These are phyloP conservation scores for Coremacera marginata DNA, from an alignment of 2,888 invertebrate genomes.

Conservation along the genomic window DNA sequence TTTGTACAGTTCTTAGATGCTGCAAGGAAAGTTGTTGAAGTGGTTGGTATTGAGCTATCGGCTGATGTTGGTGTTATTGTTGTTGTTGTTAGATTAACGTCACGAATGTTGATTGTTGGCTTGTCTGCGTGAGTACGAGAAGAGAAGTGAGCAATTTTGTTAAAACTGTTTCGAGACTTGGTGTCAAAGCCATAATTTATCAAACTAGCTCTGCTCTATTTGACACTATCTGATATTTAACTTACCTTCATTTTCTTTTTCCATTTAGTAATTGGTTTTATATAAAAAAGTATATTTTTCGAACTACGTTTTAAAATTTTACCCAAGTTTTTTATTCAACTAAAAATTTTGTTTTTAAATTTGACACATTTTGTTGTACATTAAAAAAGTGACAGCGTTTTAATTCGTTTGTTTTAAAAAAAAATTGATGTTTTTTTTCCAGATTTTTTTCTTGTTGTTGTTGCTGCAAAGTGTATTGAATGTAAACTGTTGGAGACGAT, in stretches of 20 bases:
- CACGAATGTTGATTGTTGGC: constrained; percentile 41
- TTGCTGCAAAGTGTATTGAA: not conserved
- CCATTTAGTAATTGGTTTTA: constrained; percentile 17
- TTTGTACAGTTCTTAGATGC: no score
- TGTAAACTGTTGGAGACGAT: no score
- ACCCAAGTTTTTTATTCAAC: constrained; percentile 7
- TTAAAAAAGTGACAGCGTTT: not conserved
- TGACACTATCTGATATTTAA: not conserved
- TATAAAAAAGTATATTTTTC: not conserved
- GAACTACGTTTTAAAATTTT: constrained; percentile 21
- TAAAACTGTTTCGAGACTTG: not conserved
- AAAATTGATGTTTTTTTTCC: not conserved
- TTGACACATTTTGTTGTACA: constrained; percentile 19
- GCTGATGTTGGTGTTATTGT: constrained; percentile 43
- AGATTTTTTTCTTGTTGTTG: not conserved
- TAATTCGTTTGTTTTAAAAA: not conserved
- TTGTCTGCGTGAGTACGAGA: not conserved
- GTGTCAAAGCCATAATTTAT: not conserved
- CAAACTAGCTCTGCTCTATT: not conserved
- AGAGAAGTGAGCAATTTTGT: not conserved
- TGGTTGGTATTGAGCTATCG: not conserved
- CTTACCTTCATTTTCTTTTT: constrained; percentile 10
- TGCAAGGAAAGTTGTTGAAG: not conserved
- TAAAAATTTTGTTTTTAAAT: constrained; percentile 27
- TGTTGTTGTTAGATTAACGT: not conserved